A percentile compares a stretch with the other conserved stretches of the same genome.
These are phyloP conservation scores for Hypothenemus hampei DNA, from an alignment of 1,140 invertebrate genomes.

Conservation along the genomic window DNA sequence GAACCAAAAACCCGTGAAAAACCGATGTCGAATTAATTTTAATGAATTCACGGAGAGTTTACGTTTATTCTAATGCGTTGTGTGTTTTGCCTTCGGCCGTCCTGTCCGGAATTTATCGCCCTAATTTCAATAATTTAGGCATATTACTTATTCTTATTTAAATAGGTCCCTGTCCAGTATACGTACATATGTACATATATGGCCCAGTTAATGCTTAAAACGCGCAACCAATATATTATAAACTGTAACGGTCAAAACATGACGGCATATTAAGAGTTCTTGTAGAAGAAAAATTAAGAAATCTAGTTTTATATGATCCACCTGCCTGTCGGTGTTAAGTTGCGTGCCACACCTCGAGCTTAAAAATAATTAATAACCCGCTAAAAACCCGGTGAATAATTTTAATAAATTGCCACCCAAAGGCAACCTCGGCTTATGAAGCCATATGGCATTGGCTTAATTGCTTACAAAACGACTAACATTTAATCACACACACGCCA, in stretches of 20 bases:
- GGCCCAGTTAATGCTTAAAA: slow-evolving; percentile 25
- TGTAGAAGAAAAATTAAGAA: slow-evolving; percentile 7
- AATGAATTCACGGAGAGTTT: slow-evolving; percentile 14
- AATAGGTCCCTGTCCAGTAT: slow-evolving; percentile 22
- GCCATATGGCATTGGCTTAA: slow-evolving; percentile 16
- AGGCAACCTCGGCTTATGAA: slow-evolving; percentile 18
- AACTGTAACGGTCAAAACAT: slow-evolving; percentile 9
- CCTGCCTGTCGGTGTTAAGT: slow-evolving; percentile 15
- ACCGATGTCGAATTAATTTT: slow-evolving; percentile 20
- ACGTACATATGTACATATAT: too few relatives aligned
- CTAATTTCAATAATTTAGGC: slow-evolving; percentile 26
- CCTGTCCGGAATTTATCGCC: slow-evolving; percentile 18
- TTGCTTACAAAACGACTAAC: slow-evolving; percentile 13
- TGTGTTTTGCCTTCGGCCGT: slow-evolving; percentile 20
- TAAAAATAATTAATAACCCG: slow-evolving; percentile 23
- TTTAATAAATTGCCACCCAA: slow-evolving; percentile 23
- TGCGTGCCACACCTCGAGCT: slow-evolving; percentile 17
- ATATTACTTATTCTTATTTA: slow-evolving; percentile 27
- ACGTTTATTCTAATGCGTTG: slow-evolving; percentile 20
- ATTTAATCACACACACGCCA: slow-evolving; percentile 7
- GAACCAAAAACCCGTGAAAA: slow-evolving; percentile 19
- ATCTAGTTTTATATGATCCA: slow-evolving; percentile 13
- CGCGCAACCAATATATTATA: slow-evolving; percentile 19
- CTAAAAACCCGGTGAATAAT: slow-evolving; percentile 20
- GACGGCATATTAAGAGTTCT: too few relatives aligned